Percentiles rank a stretch among this genome's conserved stretches.
phyloP scores from a whole-genome alignment of 2,797 vertebrate species.

The Oreochromis mossambicus region DNA sequence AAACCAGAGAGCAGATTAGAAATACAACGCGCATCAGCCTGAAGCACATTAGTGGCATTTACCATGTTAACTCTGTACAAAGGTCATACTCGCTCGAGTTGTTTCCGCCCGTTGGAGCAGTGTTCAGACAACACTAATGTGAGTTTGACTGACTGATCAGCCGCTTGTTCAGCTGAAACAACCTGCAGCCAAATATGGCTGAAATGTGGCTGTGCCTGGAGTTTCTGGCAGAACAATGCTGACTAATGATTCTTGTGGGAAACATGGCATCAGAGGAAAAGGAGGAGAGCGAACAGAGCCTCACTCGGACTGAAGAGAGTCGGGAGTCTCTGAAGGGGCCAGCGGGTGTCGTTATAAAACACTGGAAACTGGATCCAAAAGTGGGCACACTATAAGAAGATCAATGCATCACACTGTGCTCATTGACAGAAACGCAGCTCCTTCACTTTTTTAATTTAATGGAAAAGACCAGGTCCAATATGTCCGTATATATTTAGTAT shows the following conservation, averaged over 20 bases:
- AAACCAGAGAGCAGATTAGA: accelerated
- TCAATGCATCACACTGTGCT: not conserved
- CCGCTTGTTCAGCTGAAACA: not conserved
- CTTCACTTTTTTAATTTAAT: not conserved
- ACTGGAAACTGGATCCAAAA: not conserved
- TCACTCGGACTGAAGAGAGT: not conserved
- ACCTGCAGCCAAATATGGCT: not conserved
- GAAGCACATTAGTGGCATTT: not conserved
- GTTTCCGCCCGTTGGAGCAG: not conserved
- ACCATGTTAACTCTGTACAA: not conserved
- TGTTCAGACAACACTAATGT: not conserved
- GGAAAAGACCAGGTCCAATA: not conserved
- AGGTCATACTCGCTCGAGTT: not conserved
- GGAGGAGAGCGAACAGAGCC: not conserved
- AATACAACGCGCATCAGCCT: not conserved
- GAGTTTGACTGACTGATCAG: not conserved
- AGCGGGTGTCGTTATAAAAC: not conserved
- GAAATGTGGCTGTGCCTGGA: not conserved
- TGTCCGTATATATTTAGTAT: not conserved
- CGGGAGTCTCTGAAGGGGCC: not conserved
- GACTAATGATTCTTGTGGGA: not conserved
- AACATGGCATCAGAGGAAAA: not conserved
- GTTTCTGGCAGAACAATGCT: not conserved
- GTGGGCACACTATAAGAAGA: not conserved
- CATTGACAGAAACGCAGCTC: not conserved